phyloP scores from a whole-genome alignment of 2,888 invertebrate genomes.

The Bembecia ichneumoniformis region DNA sequence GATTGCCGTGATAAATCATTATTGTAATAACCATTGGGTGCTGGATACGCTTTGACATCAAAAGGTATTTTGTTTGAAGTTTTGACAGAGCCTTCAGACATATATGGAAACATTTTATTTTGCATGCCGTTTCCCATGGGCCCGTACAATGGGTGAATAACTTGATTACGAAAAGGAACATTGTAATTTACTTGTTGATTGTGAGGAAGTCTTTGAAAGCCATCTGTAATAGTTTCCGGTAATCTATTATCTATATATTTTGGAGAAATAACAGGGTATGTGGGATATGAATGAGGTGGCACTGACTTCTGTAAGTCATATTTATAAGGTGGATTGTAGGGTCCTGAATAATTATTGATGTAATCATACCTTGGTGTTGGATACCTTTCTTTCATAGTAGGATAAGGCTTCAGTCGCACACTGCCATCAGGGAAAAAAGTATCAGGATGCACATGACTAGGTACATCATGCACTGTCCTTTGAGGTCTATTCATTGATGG shows the following conservation, averaged over 20 bases:
- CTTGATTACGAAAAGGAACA: slow-evolving; percentile 43
- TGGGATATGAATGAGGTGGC: slow-evolving; percentile 40
- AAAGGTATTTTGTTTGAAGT: slow-evolving; percentile 44
- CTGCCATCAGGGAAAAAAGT: slow-evolving; percentile 49
- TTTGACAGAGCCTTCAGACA: slow-evolving; percentile 37
- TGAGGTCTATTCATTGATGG: slow-evolving; percentile 38
- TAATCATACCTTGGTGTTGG: slow-evolving; percentile 63
- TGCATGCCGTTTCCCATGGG: slow-evolving; percentile 41
- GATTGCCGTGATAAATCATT: slow-evolving; percentile 45
- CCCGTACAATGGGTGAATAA: slow-evolving; percentile 47
- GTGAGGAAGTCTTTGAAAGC: slow-evolving; percentile 41
- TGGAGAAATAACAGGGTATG: slow-evolving; percentile 41
- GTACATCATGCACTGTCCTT: slow-evolving; percentile 41
- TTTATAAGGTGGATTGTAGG: slow-evolving; percentile 53
- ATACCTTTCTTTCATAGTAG: slow-evolving; percentile 49
- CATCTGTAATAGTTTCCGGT: slow-evolving; percentile 43
- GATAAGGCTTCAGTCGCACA: slow-evolving; percentile 58
- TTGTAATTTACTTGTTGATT: slow-evolving; percentile 41
- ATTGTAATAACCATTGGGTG: slow-evolving; percentile 41
- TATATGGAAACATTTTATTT: slow-evolving; percentile 46
- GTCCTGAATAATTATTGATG: slow-evolving; percentile 48
- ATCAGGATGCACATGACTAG: slow-evolving; percentile 42
- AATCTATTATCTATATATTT: slow-evolving; percentile 54
- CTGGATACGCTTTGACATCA: slow-evolving; percentile 40
- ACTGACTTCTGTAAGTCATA: slow-evolving; percentile 52